Percentiles rank a stretch among this genome's conserved stretches.
Evolutionary conservation across 2,888 invertebrate genomes (phyloP).

Genomic region (Tenthredo notha): DNA sequence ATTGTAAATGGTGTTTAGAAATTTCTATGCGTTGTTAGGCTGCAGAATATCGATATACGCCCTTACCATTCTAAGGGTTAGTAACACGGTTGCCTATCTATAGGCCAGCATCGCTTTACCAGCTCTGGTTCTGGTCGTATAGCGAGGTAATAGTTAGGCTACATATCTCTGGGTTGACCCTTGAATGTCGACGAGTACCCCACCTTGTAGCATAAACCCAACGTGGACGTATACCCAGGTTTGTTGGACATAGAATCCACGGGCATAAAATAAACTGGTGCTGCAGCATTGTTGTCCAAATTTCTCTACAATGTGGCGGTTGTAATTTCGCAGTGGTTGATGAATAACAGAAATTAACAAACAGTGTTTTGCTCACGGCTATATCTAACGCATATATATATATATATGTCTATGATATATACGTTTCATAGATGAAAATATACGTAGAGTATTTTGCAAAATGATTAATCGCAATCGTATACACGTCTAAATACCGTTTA

Average conservation of each 20-base stretch:
- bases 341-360: constrained; percentile 32
- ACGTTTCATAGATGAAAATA: neutral
- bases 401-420: neutral
- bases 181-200: constrained; percentile 46
- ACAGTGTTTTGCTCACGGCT: neutral
- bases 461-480: neutral
- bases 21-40: neutral
- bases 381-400: neutral
- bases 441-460: neutral
- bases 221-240: neutral
- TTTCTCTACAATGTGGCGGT: neutral
- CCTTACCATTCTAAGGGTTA: neutral
- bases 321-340: constrained; percentile 35
- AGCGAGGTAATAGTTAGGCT: constrained; percentile 52
- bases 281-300: constrained; percentile 2
- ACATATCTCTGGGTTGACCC: constrained; percentile 59
- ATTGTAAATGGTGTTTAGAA: neutral
- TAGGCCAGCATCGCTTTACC: constrained; percentile 1
- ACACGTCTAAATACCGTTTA: neutral
- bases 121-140: neutral
- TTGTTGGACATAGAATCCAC: neutral
- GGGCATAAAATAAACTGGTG: neutral
- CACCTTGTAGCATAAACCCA: constrained; percentile 10
- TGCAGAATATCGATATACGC: neutral
- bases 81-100: neutral